phyloP scores from a whole-genome alignment of 1,140 invertebrate species.

The Rhagoletis zephyria region DNA sequence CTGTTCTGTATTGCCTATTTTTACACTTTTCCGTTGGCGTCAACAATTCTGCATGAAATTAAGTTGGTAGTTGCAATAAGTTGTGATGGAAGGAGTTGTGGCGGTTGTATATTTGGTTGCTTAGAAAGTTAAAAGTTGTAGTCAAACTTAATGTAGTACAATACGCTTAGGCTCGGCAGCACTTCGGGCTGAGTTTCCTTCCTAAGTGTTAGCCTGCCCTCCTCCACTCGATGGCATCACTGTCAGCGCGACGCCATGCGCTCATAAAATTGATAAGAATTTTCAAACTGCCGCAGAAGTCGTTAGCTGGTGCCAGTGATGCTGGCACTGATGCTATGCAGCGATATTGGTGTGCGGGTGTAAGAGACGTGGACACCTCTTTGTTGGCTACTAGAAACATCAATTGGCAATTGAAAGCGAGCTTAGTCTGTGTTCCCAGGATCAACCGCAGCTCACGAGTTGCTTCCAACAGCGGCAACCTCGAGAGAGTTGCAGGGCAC shows the following conservation, averaged over 20 bases:
- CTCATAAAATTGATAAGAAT: constrained; percentile 31
- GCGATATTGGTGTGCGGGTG: neutral
- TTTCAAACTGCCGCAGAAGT: neutral
- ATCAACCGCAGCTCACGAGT: too few species aligned
- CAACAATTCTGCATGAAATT: constrained; percentile 35
- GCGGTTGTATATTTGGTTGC: neutral
- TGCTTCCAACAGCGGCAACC: too few species aligned
- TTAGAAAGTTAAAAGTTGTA: constrained; percentile 12
- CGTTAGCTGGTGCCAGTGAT: neutral
- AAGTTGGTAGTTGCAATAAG: constrained; percentile 9
- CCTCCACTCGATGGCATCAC: neutral
- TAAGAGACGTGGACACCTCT: neutral
- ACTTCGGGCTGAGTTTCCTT: neutral
- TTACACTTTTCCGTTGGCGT: neutral
- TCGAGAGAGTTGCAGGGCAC: too few species aligned
- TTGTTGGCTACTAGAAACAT: too few species aligned
- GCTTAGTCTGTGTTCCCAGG: too few species aligned
- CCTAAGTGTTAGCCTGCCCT: neutral
- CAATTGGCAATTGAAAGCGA: too few species aligned
- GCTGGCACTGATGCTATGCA: neutral
- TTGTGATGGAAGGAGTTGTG: neutral
- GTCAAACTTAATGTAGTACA: neutral
- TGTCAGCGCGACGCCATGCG: constrained; percentile 10
- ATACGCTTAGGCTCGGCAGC: neutral
- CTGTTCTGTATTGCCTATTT: neutral